A percentile compares a stretch with the other conserved stretches of the same genome.
These are phyloP conservation scores for Drosophila phalerata DNA, from an alignment of 2,888 invertebrate species.

Conservation along the genomic window DNA sequence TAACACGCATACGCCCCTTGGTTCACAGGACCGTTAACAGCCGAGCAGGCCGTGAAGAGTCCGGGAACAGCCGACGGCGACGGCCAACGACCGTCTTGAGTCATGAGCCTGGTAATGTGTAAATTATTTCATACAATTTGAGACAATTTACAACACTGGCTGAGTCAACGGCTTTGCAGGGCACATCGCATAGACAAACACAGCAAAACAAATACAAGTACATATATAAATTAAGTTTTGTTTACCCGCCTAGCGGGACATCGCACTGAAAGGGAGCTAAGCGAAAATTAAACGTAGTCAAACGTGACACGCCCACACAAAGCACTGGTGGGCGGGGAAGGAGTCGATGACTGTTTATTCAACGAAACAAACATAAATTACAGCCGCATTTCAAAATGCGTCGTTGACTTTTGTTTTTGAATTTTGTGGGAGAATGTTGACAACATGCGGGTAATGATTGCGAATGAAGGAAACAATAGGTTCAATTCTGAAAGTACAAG, in stretches of 20 bases:
- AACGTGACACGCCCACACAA: constrained; percentile 37
- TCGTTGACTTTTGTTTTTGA: constrained; percentile 58
- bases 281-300: constrained; percentile 68
- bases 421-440: constrained; percentile 32
- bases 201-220: constrained; percentile 50
- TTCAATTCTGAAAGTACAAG: neutral
- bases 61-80: constrained; percentile 20
- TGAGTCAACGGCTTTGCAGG: constrained; percentile 48
- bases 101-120: constrained; percentile 79
- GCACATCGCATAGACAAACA: constrained; percentile 56
- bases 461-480: constrained; percentile 24
- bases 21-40: constrained; percentile 57
- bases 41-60: constrained; percentile 28
- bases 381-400: constrained; percentile 50
- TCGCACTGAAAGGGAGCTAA: constrained; percentile 17
- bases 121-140: constrained; percentile 81
- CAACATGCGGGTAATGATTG: constrained; percentile 28
- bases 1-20: constrained; percentile 79
- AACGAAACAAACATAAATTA: constrained; percentile 50
- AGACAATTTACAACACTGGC: constrained; percentile 77
- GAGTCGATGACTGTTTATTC: constrained; percentile 15
- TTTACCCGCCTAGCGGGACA: constrained; percentile 30
- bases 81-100: constrained; percentile 65
- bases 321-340: neutral
- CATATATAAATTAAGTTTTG: constrained; percentile 77